Evolutionary conservation across 2,888 invertebrate genomes (phyloP), one percentile per base, ranked within the genome.

Genomic region (Zaprionus obscuricornis): DNA sequence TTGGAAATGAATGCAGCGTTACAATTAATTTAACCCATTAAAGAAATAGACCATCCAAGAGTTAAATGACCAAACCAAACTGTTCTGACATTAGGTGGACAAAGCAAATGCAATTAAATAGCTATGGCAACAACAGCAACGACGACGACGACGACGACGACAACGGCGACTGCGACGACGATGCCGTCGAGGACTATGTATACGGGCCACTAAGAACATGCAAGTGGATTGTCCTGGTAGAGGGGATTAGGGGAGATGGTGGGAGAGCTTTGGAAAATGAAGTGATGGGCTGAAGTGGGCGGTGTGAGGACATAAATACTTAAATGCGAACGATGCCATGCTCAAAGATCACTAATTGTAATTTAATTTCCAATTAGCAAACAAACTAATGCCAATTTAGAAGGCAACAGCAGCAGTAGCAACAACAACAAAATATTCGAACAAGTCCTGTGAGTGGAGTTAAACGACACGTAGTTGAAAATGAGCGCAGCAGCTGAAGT

Each of bases 301-400:
- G 26, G 36, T 13, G 31, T 17, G 46, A 7, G 59, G 18, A 47
- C 60, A 86, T 73, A 85, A 86, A 81, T 79, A 77, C 69, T 68
- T 76, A 75, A 76, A 87, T 76, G 74, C 69, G 74, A 84, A 78
- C 71, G 76, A 72, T 67, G 76, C 72, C 74, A 71, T 55, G 62
- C 71, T 81, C 85, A 79, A 83, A 82, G 84, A 83, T 87, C 87
- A 86, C 86, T 88, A 88, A 88, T 88, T 88, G 88, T 88, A 88
- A 88, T 88, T 88, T 88, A 88, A 88, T 88, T 88, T 88, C 86
- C 87, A 88, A 88, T 88, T 88, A 88, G 87, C 86, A 88, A 88
- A 87, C 87, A 87, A 87, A 86, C 87, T 86, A 79, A 87, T 85
- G 75, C 78, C 71, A 84, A 79, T 77, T 83, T 85, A 66, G 66